Evolutionary conservation across 2,888 invertebrate species (phyloP).

Genomic region (Calameuta idolon): DNA sequence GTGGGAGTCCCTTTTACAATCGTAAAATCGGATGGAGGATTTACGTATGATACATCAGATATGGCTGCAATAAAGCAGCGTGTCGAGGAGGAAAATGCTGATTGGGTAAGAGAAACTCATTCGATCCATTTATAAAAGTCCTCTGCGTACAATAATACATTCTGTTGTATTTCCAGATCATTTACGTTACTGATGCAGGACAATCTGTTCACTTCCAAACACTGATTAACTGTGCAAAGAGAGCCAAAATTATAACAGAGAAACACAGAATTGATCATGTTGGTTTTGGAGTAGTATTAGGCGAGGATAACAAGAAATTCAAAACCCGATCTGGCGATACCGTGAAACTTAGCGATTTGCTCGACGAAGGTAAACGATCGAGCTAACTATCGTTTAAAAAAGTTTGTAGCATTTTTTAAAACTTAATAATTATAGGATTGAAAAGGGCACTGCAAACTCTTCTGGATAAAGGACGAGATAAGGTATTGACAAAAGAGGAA

Average conservation of each 20-base stretch:
- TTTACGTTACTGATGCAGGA: slow-evolving; percentile 88
- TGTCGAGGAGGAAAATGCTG: slow-evolving; percentile 84
- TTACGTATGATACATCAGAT: slow-evolving; percentile 98
- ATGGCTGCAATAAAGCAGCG: slow-evolving; percentile 91
- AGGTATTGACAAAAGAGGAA: slow-evolving; percentile 84
- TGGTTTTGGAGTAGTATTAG: slow-evolving; percentile 95
- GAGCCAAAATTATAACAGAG: slow-evolving; percentile 78
- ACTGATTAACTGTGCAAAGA: slow-evolving; percentile 83
- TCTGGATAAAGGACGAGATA: slow-evolving; percentile 87
- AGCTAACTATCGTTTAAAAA: not conserved
- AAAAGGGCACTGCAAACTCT: slow-evolving; percentile 85
- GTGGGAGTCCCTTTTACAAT: slow-evolving; percentile 90
- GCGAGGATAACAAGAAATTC: slow-evolving; percentile 99
- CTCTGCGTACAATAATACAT: not conserved
- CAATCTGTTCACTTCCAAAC: slow-evolving; percentile 83
- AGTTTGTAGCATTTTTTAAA: not conserved
- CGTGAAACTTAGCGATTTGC: slow-evolving; percentile 84
- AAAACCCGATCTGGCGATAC: slow-evolving; percentile 98
- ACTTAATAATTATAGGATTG: slow-evolving; percentile 68
- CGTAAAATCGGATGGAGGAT: slow-evolving; percentile 97
- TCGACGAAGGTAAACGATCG: slow-evolving; percentile 81
- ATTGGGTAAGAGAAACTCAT: slow-evolving; percentile 74
- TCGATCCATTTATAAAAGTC: not conserved
- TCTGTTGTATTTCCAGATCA: slow-evolving; percentile 44
- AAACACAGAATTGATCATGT: slow-evolving; percentile 87